phyloP scores from a whole-genome alignment of 2,113 vertebrate species.

The Alouatta palliata region DNA sequence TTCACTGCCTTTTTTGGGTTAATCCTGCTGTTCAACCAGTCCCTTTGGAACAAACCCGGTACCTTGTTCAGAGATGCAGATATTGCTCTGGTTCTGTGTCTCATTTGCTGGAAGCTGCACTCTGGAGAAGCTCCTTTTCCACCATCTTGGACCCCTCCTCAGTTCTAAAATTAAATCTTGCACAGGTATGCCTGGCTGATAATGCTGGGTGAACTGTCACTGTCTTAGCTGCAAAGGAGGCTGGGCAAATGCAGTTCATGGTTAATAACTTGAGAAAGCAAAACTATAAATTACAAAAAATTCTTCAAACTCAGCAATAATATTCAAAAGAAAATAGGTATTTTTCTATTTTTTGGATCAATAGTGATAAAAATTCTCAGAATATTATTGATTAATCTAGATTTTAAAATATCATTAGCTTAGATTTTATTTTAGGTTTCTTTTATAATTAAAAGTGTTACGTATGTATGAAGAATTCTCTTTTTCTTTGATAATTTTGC shows the following conservation, averaged over 20 bases:
- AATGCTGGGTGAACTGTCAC: background rate
- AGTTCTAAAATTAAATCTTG: background rate
- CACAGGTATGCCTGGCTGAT: background rate
- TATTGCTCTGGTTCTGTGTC: no score
- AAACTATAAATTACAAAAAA: background rate
- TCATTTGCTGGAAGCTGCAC: no score
- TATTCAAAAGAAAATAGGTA: background rate
- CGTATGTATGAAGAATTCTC: background rate
- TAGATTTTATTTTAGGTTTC: background rate
- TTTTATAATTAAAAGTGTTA: background rate
- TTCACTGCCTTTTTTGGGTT: no score
- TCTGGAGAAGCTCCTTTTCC: no score
- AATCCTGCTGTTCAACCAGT: no score
- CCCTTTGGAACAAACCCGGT: no score
- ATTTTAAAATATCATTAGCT: background rate
- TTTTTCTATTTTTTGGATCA: background rate
- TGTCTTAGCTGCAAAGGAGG: background rate
- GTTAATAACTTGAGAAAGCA: background rate
- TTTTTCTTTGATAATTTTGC: no score
- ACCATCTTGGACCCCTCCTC: no score
- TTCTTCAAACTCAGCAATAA: background rate
- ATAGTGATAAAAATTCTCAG: background rate
- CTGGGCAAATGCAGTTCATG: background rate
- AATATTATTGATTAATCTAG: background rate
- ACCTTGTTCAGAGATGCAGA: no score